Conservation (phyloP, 2,113 vertebrate species). For the Patagioenas fasciata region DNA sequence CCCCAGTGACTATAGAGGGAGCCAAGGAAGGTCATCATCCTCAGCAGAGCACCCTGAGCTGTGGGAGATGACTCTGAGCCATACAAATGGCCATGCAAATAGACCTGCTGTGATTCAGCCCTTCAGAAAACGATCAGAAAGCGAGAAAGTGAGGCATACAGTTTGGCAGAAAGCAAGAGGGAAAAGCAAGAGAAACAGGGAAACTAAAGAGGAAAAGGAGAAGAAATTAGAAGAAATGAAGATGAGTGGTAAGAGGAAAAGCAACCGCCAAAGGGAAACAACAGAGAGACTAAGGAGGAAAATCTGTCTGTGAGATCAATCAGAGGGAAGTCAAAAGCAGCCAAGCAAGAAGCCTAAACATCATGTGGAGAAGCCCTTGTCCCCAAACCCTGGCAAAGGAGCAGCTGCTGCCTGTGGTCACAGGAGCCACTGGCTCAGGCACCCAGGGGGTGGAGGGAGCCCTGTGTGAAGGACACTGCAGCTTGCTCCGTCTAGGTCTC, state of each 20-base stretch:
- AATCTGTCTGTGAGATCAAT: neutral
- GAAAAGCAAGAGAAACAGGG: neutral
- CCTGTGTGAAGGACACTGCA: neutral
- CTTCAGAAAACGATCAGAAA: neutral
- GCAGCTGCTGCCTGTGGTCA: neutral
- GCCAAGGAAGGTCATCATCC: neutral
- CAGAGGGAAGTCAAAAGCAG: neutral
- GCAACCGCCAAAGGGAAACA: neutral
- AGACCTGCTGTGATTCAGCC: neutral
- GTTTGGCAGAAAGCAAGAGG: neutral
- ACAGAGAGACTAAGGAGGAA: neutral
- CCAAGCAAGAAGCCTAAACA: neutral
- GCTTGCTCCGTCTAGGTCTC: fast-evolving
- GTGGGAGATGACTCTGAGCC: neutral
- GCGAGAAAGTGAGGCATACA: neutral
- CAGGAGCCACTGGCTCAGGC: neutral
- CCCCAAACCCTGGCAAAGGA: neutral
- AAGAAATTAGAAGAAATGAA: neutral
- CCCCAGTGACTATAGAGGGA: neutral
- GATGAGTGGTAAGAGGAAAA: neutral
- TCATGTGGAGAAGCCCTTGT: neutral
- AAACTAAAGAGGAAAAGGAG: neutral
- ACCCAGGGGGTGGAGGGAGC: neutral
- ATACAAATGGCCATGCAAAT: neutral
- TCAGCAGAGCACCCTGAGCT: neutral